Evolutionary conservation across 2,113 vertebrate genomes (phyloP), one percentile per base, ranked within the genome.

Genomic region (Periophthalmodon schlosseri): DNA sequence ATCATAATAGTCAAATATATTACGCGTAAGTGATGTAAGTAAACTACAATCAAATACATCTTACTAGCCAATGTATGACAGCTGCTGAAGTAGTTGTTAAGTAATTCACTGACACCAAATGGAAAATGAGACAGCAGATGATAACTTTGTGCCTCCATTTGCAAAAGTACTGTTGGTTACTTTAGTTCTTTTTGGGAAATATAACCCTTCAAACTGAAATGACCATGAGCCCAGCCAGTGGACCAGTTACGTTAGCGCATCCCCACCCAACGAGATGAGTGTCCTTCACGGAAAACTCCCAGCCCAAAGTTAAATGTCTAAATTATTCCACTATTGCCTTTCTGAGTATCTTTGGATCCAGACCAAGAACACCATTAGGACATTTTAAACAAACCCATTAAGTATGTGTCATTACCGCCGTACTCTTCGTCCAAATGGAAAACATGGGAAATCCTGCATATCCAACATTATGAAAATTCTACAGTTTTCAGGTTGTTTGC

Each of bases 361-460:
- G 78, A 90, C 92, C 90, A 93, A 93, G 83, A 93, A 92, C 76
- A 84, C 91, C 89, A 91, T 92, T 92, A 93, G 82, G 66, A 82
- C 82, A 79, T 85, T 93, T 92, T 87, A 85, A 89, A 89, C 82
- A 89, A 90, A 92, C 87, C 86, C 85, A 92, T 92, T 91, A 89
- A 87, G 77, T 73, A 60, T 69, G 69, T 79, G 91, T 86, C 78
- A 82, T 89, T 88, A 80, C 77, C 88, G 72, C 82, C 69, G 24
- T 64, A 65, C 84, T 77, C 28, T 75, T 85, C 86, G 86, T 74
- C 78, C 57, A 5, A 65, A 47, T 69, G 66, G 72, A 68, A 76
- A 44, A 28, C 67, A 56, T 54, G 44, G 23, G 81, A 72, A 77
- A 79, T n/a, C 20, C 34, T 39, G 10, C 18, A 78, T 84, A 78